Evolutionary conservation across 2,888 invertebrate genomes (phyloP).

Genomic region (Heliothis peltigera): DNA sequence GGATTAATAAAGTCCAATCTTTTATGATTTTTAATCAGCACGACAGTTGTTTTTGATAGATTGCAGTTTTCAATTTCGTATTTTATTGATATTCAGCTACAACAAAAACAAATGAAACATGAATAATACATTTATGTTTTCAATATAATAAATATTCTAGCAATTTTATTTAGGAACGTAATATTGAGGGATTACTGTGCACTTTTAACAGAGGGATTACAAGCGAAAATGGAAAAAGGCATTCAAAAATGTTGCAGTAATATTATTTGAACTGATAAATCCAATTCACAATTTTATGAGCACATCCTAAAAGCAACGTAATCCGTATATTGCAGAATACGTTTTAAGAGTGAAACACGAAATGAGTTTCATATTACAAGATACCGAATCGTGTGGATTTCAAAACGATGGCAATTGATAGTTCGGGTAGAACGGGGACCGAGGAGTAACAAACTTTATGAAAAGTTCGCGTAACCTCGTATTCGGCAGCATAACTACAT

Average conservation of each 20-base stretch:
- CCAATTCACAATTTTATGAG: conserved; percentile 22
- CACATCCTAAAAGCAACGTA: conserved; percentile 30
- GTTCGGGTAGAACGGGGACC: conserved; percentile 47
- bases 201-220: conserved; percentile 45
- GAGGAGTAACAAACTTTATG: conserved; percentile 49
- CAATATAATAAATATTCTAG: conserved; percentile 34
- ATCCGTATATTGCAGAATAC: conserved; percentile 31
- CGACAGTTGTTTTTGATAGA: not conserved
- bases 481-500: conserved; percentile 20
- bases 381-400: conserved; percentile 60
- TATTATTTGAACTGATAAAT: conserved; percentile 31
- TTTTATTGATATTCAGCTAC: conserved; percentile 1
- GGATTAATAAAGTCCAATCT: not conserved
- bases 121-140: conserved; percentile 26
- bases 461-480: conserved; percentile 52
- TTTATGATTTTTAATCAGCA: not conserved
- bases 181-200: conserved; percentile 56
- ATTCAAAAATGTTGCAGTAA: conserved; percentile 28
- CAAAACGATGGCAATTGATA: conserved; percentile 66
- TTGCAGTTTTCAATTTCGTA: conserved; percentile 15
- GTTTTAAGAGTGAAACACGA: conserved; percentile 47
- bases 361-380: conserved; percentile 55
- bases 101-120: conserved; percentile 15
- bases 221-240: conserved; percentile 34
- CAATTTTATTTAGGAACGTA: conserved; percentile 24